Conservation (phyloP, 2,888 invertebrate species). For the Allophyes oxyacanthae region DNA sequence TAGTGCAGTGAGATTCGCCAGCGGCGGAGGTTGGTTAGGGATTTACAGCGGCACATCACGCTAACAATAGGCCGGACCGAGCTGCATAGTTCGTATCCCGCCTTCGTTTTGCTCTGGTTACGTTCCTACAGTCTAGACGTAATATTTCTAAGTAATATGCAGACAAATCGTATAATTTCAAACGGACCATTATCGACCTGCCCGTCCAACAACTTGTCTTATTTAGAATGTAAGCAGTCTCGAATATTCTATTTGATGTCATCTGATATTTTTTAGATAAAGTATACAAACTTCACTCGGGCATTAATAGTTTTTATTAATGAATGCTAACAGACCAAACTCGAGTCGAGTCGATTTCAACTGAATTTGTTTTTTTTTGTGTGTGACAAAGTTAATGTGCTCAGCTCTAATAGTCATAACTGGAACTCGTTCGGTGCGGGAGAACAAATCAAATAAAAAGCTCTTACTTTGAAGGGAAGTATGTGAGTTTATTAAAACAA, state of each 20-base stretch:
- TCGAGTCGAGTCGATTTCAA: slow-evolving; percentile 13
- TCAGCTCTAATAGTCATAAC: slow-evolving; percentile 51
- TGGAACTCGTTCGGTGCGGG: slow-evolving; percentile 48
- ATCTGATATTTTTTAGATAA: slow-evolving; percentile 30
- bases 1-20: slow-evolving; percentile 69
- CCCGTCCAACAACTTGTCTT: slow-evolving; percentile 16
- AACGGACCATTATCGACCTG: slow-evolving; percentile 44
- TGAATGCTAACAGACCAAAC: slow-evolving; percentile 30
- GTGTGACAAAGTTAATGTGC: slow-evolving; percentile 44
- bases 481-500: slow-evolving; percentile 85
- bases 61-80: slow-evolving; percentile 83
- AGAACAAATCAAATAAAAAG: slow-evolving; percentile 78
- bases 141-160: slow-evolving; percentile 80
- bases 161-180: slow-evolving; percentile 70
- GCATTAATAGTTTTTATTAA: slow-evolving; percentile 25
- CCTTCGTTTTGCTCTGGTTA: slow-evolving; percentile 79
- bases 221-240: slow-evolving; percentile 23
- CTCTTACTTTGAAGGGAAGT: slow-evolving; percentile 80
- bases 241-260: slow-evolving; percentile 17
- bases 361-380: slow-evolving; percentile 28
- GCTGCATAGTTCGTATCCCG: slow-evolving; percentile 68
- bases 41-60: slow-evolving; percentile 82
- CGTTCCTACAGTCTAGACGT: slow-evolving; percentile 86
- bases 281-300: slow-evolving; percentile 13
- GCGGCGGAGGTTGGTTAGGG: slow-evolving; percentile 66